phyloP scores from a whole-genome alignment of 2,888 invertebrate genomes.

The Mimas tiliae region DNA sequence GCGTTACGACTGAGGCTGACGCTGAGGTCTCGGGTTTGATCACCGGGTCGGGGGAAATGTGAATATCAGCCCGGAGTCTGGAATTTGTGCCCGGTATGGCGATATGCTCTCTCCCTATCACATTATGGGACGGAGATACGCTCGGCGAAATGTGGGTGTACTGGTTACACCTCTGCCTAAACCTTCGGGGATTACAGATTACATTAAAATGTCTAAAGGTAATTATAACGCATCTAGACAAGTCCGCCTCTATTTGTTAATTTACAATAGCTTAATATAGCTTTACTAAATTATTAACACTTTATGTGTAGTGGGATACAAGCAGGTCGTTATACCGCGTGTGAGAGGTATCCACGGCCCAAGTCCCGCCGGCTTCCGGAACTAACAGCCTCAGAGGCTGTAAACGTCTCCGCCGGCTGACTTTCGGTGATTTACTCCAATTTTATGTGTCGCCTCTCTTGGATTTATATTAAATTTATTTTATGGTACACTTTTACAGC shows the following conservation, averaged over 20 bases:
- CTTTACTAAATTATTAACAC: slow-evolving; percentile 37
- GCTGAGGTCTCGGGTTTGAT: too few species aligned
- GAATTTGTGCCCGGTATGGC: too few species aligned
- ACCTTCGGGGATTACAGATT: too few species aligned
- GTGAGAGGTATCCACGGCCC: slow-evolving; percentile 63
- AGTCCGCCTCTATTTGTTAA: not conserved
- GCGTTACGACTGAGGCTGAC: too few species aligned
- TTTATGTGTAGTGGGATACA: slow-evolving; percentile 55
- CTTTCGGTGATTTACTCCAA: slow-evolving; percentile 82
- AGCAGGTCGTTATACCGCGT: slow-evolving; percentile 68
- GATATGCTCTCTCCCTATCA: too few species aligned
- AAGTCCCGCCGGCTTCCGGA: slow-evolving; percentile 55
- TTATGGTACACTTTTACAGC: slow-evolving; percentile 77
- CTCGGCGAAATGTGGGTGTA: too few species aligned
- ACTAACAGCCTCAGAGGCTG: slow-evolving; percentile 78
- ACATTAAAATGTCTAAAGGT: too few species aligned
- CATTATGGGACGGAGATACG: too few species aligned
- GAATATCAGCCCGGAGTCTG: too few species aligned
- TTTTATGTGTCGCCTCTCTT: slow-evolving; percentile 80
- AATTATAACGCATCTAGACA: not conserved
- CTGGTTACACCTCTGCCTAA: too few species aligned
- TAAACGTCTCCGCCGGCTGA: slow-evolving; percentile 81
- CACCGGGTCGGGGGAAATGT: too few species aligned
- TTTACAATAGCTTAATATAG: not conserved
- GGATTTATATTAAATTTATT: slow-evolving; percentile 82